Base-by-base conservation (phyloP, 2,888 invertebrate species). In the Lithophane semibrunnea region DNA sequence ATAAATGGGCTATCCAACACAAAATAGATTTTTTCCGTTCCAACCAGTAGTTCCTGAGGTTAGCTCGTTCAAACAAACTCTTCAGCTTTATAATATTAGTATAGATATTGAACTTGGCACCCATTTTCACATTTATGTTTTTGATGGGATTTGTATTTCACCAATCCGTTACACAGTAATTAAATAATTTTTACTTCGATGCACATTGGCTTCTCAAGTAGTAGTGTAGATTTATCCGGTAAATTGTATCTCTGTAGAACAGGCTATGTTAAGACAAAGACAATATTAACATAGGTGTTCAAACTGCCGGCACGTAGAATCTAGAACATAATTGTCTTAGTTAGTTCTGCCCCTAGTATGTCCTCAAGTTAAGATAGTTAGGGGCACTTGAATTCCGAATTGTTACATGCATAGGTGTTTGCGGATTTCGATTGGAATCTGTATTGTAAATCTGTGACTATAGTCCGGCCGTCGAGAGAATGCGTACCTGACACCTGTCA, bases 321-420 rank as follows among this genome's bases (percentile, higher is more conserved):
- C 73, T 63, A 69, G 52, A 54, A 63, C 65, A 70, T 78, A 78
- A 84, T 78, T 84, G 86, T 86, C 83, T 85, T 66, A 70, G 79
- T 79, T 73, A 67, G 71, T 24, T 56, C 78, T 75, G 56, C 66
- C 78, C 56, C 60, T 29, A 73, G 70, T 63, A 37, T 64, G 77
- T 82, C 54, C 69, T 68, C 49, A 18, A 81, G 67, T 74, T 69
- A 60, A 63, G 66, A 61, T 54, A 66, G 82, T 85, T 85, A 61
- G 49, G 47, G 37, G 24, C 54, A 80, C 67, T 77, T 72, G 58
- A 64, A 75, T 58, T 29, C 54, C 47, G 54, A 63, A 74, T 73
- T 56, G 65, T 56, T 72, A 69, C 44, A 18, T 63, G 67, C 56
- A 21, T 63, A 64, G 12, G n/a, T 69, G 68, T 65, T 56, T 42